Evolutionary conservation across 2,797 vertebrate species (phyloP).

Genomic region (Chloroceryle amazona): DNA sequence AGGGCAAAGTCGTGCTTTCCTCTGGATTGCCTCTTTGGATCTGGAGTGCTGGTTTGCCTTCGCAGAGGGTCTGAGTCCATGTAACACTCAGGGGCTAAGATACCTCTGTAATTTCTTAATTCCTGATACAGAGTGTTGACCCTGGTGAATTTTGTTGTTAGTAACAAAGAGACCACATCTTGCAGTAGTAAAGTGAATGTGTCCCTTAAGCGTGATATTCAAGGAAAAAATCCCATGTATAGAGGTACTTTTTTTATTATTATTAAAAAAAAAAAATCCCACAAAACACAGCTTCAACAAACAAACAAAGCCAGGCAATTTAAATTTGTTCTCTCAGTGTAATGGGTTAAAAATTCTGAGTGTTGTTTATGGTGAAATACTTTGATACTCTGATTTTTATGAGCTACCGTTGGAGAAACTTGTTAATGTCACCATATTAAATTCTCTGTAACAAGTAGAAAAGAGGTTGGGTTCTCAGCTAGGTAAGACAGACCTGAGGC

Average conservation of each 20-base stretch:
- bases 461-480: not conserved
- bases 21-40: not conserved
- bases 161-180: not conserved
- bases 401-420: not conserved
- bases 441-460: conserved; percentile 9
- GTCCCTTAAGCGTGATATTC: not conserved
- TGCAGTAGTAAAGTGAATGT: not conserved
- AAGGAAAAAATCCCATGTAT: not conserved
- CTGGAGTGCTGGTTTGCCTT: not conserved
- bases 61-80: not conserved
- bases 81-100: not conserved
- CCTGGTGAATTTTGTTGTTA: not conserved
- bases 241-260: not conserved
- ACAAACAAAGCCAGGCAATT: not conserved
- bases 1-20: not conserved
- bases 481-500: not conserved
- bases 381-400: not conserved
- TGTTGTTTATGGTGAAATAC: not conserved
- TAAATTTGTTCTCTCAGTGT: not conserved
- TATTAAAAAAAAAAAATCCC: not conserved
- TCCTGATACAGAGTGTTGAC: not conserved
- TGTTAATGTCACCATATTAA: not conserved
- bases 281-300: not conserved
- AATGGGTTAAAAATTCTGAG: conserved; percentile 22
- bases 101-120: not conserved